These are phyloP conservation scores for Umimayanthus chanpuru DNA, from an alignment of 92 coral and sea anemone species.

Conservation along the genomic window DNA sequence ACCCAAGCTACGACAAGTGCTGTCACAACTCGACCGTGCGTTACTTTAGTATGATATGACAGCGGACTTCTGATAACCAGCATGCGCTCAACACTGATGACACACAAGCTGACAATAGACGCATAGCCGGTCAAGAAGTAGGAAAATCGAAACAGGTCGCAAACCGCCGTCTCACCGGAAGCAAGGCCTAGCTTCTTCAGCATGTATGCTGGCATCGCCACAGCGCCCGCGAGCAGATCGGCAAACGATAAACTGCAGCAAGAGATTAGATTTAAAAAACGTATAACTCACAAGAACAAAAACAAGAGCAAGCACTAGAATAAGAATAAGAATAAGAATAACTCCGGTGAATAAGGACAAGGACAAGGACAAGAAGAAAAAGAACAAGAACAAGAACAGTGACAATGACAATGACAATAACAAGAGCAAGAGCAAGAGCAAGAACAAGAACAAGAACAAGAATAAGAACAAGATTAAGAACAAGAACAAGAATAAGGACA, in stretches of 20 bases:
- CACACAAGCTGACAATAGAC: constrained; percentile 78
- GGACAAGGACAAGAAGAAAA: no score
- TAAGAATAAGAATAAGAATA: no score
- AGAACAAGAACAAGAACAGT: no score
- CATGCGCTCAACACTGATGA: constrained; percentile 91
- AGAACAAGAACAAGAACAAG: no score
- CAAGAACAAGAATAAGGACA: no score
- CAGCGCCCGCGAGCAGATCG: constrained; percentile 84
- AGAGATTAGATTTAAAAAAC: background rate
- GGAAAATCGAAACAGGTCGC: constrained; percentile 90
- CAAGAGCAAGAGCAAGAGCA: no score
- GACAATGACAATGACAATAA: no score
- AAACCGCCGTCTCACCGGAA: constrained; percentile 60
- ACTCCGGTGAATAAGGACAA: no score
- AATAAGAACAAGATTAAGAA: no score
- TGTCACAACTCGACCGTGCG: constrained; percentile 60
- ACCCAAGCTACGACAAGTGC: constrained; percentile 73
- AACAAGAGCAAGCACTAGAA: no score
- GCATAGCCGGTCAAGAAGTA: constrained; percentile 93
- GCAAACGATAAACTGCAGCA: constrained; percentile 86
- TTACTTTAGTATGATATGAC: constrained; percentile 55
- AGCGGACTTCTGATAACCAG: constrained; percentile 78
- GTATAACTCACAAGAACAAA: background rate
- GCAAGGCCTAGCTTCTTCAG: constrained; percentile 73
- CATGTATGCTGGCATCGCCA: constrained; percentile 97